Evolutionary conservation across 1,140 invertebrate species (phyloP), one percentile per base, ranked within the genome.

Genomic region (Rhynchophorus ferrugineus): DNA sequence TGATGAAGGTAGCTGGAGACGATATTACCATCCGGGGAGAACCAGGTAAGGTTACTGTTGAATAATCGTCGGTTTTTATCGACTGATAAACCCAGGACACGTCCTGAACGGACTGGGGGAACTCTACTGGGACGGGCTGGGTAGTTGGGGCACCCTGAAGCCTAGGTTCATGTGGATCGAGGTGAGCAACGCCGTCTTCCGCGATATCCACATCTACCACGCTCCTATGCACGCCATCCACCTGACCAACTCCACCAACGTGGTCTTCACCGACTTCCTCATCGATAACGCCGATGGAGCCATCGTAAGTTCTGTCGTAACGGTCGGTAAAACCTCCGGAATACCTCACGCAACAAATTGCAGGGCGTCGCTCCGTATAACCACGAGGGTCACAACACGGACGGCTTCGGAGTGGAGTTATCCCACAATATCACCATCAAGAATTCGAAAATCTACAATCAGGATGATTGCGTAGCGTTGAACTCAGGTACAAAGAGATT

Each of bases 381-480:
- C 9, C 48, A 50, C 18, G 49, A 29, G 17, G 52, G 52, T 3
- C 44, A 54, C 18, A 54, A 54, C 20, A 54, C 52, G 3, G 52
- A 54, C 24, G 52, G 44, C 3, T 54, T 54, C 44, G 52, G 41
- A 20, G 45, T 54, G 6, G 19, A 21, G 1, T 8, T 9, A 2
- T 54, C 52, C 3, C 29, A 44, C 8, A 44, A 48, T 37, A 19
- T 54, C 8, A 41, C 33, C 19, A 48, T 54, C 8, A n/a, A 29
- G 22, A 19, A 54, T 29, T 34, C 37, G 3, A 44, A 17, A n/a
- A 24, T 54, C 8, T 48, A 33, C 16, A 54, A 54, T 41, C 52
- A 54, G 24, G 52, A 54, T 35, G 52, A 54, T 14, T 54, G 52
- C 13, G 44, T 54, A 2, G 52, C 16, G 29, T 9, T 54, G 11